A percentile compares a stretch with the other conserved stretches of the same genome.
phyloP scores from a whole-genome alignment of 2,113 vertebrate genomes.

The Xiphorhynchus elegans region DNA sequence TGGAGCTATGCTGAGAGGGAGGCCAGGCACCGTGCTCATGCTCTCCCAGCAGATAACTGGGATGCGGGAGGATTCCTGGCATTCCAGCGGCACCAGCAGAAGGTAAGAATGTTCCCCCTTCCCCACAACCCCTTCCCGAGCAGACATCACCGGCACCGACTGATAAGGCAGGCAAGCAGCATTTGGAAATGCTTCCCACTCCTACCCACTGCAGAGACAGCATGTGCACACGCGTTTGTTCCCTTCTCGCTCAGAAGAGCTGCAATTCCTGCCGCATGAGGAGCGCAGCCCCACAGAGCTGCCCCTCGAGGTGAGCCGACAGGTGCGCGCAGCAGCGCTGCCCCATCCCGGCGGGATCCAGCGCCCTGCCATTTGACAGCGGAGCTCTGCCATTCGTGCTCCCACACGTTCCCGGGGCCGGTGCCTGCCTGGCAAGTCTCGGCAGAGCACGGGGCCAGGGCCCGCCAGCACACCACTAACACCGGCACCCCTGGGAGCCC shows the following conservation, averaged over 20 bases:
- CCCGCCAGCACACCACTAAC: neutral
- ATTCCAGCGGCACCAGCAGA: conserved; percentile 41
- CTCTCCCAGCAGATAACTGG: conserved; percentile 15
- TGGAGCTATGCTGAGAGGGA: neutral
- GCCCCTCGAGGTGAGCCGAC: accelerated
- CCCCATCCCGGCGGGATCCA: neutral
- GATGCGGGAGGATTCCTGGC: conserved; percentile 43
- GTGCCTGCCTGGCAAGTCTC: neutral
- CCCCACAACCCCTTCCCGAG: neutral
- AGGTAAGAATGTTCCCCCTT: neutral
- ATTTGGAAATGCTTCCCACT: accelerated
- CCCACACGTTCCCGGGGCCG: neutral
- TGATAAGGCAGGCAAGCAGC: neutral
- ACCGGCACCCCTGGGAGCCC: neutral
- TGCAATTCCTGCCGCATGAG: neutral
- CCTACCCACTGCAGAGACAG: neutral
- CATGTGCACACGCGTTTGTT: neutral
- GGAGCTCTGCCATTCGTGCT: neutral
- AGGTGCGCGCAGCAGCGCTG: neutral
- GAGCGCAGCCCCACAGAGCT: accelerated
- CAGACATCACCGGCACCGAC: neutral
- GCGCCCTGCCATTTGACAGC: neutral
- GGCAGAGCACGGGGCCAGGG: neutral
- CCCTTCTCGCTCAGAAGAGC: neutral
- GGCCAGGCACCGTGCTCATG: neutral